These are phyloP conservation scores for Penaeus chinensis DNA, from an alignment of 1,140 invertebrate genomes.

Conservation along the genomic window DNA sequence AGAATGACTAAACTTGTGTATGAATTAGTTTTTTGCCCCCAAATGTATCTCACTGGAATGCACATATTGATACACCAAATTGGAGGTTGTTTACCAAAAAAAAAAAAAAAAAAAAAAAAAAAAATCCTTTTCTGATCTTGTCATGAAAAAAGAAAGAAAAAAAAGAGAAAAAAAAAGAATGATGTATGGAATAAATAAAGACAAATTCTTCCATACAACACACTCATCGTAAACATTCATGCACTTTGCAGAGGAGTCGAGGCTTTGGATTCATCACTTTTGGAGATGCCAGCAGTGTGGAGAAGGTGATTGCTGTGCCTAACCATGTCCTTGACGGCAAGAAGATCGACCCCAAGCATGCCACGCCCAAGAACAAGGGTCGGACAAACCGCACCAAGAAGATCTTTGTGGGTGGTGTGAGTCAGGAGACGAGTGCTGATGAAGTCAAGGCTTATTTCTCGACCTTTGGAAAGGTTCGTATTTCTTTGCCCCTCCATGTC, in stretches of 20 bases:
- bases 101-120: too few species aligned
- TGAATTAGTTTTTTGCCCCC: conserved; percentile 12
- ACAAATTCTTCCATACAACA: neutral
- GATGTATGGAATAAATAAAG: neutral
- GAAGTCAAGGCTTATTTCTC: conserved; percentile 92
- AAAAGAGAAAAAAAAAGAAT: neutral
- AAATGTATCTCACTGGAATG: conserved; percentile 31
- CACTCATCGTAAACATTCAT: neutral
- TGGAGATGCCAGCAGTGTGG: conserved; percentile 86
- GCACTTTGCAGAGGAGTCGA: conserved; percentile 81
- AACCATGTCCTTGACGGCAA: conserved; percentile 94
- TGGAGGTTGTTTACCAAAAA: too few species aligned
- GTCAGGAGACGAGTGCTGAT: conserved; percentile 89
- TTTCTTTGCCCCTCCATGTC: neutral
- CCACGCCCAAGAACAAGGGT: conserved; percentile 87
- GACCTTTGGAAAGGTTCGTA: conserved; percentile 85
- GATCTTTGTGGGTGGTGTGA: conserved; percentile 91
- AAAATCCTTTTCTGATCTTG: neutral
- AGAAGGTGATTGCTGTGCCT: conserved; percentile 88
- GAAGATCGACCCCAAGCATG: conserved; percentile 93
- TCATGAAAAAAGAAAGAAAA: neutral
- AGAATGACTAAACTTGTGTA: conserved; percentile 29
- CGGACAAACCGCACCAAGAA: conserved; percentile 87
- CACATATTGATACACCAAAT: conserved; percentile 8
- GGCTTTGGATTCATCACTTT: conserved; percentile 95